A percentile compares a stretch with the other conserved stretches of the same genome.
phyloP scores from a whole-genome alignment of 2,888 invertebrate genomes.

The Eutolmus rufibarbis region DNA sequence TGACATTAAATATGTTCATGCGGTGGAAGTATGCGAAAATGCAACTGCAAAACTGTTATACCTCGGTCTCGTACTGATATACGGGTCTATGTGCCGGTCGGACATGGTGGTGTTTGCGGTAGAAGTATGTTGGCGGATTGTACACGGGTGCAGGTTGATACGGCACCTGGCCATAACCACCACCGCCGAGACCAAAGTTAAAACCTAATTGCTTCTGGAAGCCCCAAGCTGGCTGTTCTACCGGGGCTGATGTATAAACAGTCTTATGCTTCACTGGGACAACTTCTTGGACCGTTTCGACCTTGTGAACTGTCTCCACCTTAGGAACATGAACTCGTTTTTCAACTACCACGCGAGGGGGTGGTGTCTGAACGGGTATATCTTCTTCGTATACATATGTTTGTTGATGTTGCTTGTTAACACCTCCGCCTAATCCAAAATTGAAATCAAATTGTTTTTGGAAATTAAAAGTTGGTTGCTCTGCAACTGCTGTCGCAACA shows the following conservation, averaged over 20 bases:
- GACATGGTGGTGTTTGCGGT: conserved; percentile 11
- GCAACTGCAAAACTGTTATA: neutral
- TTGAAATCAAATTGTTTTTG: conserved; percentile 11
- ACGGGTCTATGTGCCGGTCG: conserved; percentile 8
- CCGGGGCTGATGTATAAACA: neutral
- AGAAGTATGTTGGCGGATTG: neutral
- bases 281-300: neutral
- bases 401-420: neutral
- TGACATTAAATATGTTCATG: neutral
- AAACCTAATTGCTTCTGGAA: conserved; percentile 18
- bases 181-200: neutral
- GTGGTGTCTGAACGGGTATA: neutral
- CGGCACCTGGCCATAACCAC: neutral
- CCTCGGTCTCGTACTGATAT: neutral
- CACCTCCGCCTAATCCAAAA: neutral
- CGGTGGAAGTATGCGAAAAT: neutral
- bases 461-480: neutral
- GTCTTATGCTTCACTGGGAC: neutral
- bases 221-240: neutral
- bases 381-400: neutral
- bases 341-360: neutral
- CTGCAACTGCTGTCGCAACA: neutral
- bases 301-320: neutral
- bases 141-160: neutral
- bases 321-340: neutral